Evolutionary conservation across 2,113 vertebrate species (phyloP).

Genomic region (Tragelaphus imberbis): DNA sequence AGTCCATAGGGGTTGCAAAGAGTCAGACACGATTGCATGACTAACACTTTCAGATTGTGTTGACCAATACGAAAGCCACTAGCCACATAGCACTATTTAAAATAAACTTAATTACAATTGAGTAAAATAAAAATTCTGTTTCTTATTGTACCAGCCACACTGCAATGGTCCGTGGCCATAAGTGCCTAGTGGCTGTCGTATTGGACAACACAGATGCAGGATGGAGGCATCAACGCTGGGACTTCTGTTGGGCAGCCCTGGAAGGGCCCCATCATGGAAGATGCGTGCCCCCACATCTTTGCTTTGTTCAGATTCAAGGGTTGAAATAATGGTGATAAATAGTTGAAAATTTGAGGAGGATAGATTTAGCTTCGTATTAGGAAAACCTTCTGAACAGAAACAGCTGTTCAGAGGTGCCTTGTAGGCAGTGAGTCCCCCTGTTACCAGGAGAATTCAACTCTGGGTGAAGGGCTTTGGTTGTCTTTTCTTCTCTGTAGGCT

Average conservation of each 20-base stretch:
- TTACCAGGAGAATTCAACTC: background rate
- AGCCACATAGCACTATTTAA: background rate
- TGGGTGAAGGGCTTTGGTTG: background rate
- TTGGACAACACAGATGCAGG: background rate
- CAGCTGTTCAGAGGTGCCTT: background rate
- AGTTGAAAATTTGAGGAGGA: background rate
- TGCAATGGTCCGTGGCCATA: background rate
- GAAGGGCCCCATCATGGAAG: background rate
- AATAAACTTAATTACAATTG: background rate
- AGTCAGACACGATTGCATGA: accelerated
- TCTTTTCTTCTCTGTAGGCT: background rate
- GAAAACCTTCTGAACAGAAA: background rate
- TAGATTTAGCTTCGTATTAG: background rate
- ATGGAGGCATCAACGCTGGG: background rate
- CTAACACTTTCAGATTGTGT: background rate
- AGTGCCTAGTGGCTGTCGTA: background rate
- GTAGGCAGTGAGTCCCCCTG: background rate
- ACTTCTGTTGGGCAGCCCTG: no score
- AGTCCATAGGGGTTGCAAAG: background rate
- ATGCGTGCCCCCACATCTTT: accelerated
- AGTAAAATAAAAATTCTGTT: background rate
- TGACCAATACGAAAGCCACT: background rate
- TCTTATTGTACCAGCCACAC: background rate
- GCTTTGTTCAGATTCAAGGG: background rate
- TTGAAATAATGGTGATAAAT: background rate